Base-by-base conservation (phyloP, 2,888 invertebrate genomes). In the Acronicta leporina region DNA sequence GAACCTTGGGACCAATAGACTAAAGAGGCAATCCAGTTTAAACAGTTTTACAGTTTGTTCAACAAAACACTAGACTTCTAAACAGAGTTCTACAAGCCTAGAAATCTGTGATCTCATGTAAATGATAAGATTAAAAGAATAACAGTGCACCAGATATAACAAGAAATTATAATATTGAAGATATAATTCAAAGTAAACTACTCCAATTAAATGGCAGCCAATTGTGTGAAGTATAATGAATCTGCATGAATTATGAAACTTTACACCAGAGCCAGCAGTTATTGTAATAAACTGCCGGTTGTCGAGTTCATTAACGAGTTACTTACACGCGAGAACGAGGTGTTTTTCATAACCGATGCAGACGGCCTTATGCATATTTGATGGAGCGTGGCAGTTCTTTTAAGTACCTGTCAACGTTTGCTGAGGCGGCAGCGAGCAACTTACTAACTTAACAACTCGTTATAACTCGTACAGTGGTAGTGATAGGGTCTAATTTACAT, bases 281-380 rank as follows among this genome's bases (percentile, higher is more conserved):
- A 75, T 74, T 77, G 68, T 66, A 61, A 76, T 75, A 74, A 75
- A 80, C 76, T 73, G 63, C 57, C 56, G 56, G 68, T 77, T 74
- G 81, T 82, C 79, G 73, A 71, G 71, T 83, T 75, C 76, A 80
- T 84, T 84, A 80, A 80, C 75, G 77, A 81, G 75, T 68, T 71
- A 68, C 68, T 59, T 77, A 76, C 80, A 83, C 80, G 84, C 82
- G 76, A 83, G 73, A 75, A 75, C 77, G 79, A 86, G 81, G 76
- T 79, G 80, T 88, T 88, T 88, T 87, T 88, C 84, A 82, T 82
- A 84, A 84, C 82, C 80, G 79, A 81, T 78, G 82, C 78, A 78
- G 83, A 80, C 83, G 75, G 77, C 82, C 84, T 87, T 85, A 86
- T 87, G 88, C 86, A 89, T 89, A 87, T 84, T 89, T 87, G 83